phyloP scores from a whole-genome alignment of 1,140 invertebrate species.

The Sycophaga agraensis region DNA sequence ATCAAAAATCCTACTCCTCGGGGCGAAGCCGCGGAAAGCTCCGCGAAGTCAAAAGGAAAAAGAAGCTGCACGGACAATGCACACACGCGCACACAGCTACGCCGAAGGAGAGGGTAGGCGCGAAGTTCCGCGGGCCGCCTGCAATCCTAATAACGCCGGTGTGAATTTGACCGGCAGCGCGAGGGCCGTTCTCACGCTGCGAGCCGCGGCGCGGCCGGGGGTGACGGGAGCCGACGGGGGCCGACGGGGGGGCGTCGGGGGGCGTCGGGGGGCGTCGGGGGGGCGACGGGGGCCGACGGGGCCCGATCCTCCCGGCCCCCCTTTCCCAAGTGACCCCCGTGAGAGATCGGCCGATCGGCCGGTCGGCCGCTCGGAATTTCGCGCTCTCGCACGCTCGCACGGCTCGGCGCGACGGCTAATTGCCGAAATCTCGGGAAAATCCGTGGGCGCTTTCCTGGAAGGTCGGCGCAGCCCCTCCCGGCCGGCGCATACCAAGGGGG shows the following conservation, averaged over 20 bases:
- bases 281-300: neutral
- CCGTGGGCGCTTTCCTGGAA: neutral
- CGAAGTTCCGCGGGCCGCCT: neutral
- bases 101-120: neutral
- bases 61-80: too few species aligned
- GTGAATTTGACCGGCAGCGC: constrained; percentile 15
- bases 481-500: neutral
- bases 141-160: too few species aligned
- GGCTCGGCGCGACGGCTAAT: neutral
- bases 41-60: too few species aligned
- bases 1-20: too few species aligned
- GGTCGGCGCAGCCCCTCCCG: neutral
- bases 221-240: neutral
- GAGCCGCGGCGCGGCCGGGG: too few species aligned
- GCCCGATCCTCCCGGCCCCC: too few species aligned
- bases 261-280: neutral
- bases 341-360: too few species aligned
- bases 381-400: neutral
- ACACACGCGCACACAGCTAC: too few species aligned
- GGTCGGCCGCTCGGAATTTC: too few species aligned
- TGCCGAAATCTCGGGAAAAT: neutral
- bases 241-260: neutral
- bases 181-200: neutral
- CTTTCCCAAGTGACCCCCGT: too few species aligned
- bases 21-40: too few species aligned